Evolutionary conservation across 2,888 invertebrate species (phyloP), one percentile per base, ranked within the genome.

Genomic region (Hypolimnas misippus): DNA sequence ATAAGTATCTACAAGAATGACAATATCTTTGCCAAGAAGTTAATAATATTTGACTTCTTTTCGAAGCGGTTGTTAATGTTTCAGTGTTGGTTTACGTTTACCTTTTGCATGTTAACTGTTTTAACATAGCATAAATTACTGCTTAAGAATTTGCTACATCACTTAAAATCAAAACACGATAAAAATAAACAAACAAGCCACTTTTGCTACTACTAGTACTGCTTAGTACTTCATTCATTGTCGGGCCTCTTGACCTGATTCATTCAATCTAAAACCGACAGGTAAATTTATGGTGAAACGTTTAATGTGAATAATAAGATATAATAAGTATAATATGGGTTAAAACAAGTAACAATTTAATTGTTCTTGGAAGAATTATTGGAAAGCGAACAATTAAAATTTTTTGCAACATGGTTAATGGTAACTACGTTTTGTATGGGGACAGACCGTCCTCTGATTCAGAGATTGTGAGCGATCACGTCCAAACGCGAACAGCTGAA

Each of bases 371-470:
- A n/a, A 19, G 19, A 46, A 21, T 46, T 12, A 21, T 46, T 19
- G n/a, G n/a, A 46, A 46, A 46, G 16, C 16, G 12, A 19, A 17
- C 3, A 17, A 25, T 14, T 29, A 38, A n/a, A n/a, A n/a, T n/a
- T n/a, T 21, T 54, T 19, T 17, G 31, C 68, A 86, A 82, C 75
- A 92, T 92, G 92, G 92, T 92, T 65, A 92, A 92, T 77, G 90
- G 92, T 16, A 92, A 92, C 72, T 92, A 92, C 72, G 82, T 87
- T 29, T 68, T 92, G 44, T 91, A 92, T 71, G 90, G 89, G 40
- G 90, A 91, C 71, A 77, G 85, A 68, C 89, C 92, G 62, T 77
- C 83, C 55, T 89, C 91, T 8, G 91, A 90, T 68, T 86, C 89
- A 2, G 91, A 90, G 73, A 87, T 86, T 57, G 84, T 90, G 2